Conservation (phyloP, 2,888 invertebrate species). For the Acrobasis consociella region DNA sequence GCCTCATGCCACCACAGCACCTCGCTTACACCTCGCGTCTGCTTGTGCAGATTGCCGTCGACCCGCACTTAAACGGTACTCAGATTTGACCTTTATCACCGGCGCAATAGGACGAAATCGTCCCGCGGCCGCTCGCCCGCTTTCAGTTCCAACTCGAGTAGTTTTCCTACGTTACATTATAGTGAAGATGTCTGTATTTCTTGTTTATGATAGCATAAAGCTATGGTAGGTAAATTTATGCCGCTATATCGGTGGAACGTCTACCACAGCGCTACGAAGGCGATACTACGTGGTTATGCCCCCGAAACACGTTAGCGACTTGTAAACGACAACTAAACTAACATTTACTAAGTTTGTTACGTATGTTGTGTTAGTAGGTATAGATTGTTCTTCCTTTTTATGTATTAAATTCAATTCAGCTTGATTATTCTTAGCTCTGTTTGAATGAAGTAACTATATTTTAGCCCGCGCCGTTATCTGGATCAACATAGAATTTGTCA, state of each 20-base stretch:
- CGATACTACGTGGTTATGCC: constrained; percentile 33
- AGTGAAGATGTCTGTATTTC: constrained; percentile 73
- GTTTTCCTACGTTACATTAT: constrained; percentile 65
- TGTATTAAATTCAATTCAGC: neutral
- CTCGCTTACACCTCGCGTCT: constrained; percentile 67
- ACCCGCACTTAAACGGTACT: constrained; percentile 59
- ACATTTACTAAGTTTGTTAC: neutral
- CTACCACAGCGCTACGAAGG: constrained; percentile 45
- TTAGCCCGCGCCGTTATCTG: too few species aligned
- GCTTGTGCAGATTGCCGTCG: constrained; percentile 74
- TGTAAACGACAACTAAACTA: constrained; percentile 2
- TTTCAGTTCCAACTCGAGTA: constrained; percentile 54
- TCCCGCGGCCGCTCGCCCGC: constrained; percentile 46
- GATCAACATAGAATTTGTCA: neutral
- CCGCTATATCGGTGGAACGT: constrained; percentile 54
- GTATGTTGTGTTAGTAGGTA: too few species aligned
- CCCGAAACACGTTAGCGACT: constrained; percentile 36
- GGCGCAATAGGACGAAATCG: constrained; percentile 57
- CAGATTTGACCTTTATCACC: constrained; percentile 69
- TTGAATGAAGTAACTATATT: neutral
- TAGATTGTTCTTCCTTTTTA: too few species aligned
- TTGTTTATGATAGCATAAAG: constrained; percentile 74
- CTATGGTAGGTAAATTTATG: constrained; percentile 70
- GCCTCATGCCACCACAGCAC: constrained; percentile 53
- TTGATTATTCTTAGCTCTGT: neutral